Conservation (phyloP, 2,888 invertebrate species). For the Ophioninae sp. region DNA sequence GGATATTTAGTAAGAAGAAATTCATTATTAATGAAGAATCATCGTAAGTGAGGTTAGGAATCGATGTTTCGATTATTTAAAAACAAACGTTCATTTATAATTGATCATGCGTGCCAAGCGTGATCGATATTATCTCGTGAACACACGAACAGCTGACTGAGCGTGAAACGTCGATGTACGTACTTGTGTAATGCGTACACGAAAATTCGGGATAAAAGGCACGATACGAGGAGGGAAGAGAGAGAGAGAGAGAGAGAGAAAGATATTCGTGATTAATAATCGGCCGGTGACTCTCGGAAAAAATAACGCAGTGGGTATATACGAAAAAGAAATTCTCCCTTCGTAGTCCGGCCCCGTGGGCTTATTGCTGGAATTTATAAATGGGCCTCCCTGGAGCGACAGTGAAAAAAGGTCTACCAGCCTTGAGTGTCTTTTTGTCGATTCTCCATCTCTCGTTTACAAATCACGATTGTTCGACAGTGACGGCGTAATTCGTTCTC, state of each 20-base stretch:
- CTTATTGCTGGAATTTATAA: constrained; percentile 44
- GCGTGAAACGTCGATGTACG: constrained; percentile 4
- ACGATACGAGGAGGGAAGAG: constrained; percentile 23
- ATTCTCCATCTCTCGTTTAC: constrained; percentile 27
- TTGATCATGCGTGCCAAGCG: constrained; percentile 63
- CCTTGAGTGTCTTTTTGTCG: constrained; percentile 14
- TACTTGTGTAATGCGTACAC: constrained; percentile 1
- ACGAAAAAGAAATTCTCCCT: constrained; percentile 28
- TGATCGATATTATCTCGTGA: constrained; percentile 65
- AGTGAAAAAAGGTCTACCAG: constrained; percentile 28
- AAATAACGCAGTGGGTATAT: constrained; percentile 47
- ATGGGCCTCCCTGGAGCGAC: constrained; percentile 52
- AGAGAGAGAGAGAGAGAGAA: constrained; percentile 13
- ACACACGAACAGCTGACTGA: constrained; percentile 1
- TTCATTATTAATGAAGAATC: constrained; percentile 7
- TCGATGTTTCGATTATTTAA: constrained; percentile 49
- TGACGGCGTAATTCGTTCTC: constrained; percentile 48
- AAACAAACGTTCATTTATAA: constrained; percentile 65
- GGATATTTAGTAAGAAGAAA: neutral
- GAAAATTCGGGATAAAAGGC: too few relatives aligned
- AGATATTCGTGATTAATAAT: constrained; percentile 66
- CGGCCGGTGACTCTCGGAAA: constrained; percentile 66
- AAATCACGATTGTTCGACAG: constrained; percentile 50
- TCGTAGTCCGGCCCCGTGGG: constrained; percentile 31
- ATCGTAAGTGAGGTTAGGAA: constrained; percentile 51